Percentiles rank a stretch among this genome's conserved stretches.
These are phyloP conservation scores for Rhamnusium bicolor DNA, from an alignment of 2,888 invertebrate species.

Conservation along the genomic window DNA sequence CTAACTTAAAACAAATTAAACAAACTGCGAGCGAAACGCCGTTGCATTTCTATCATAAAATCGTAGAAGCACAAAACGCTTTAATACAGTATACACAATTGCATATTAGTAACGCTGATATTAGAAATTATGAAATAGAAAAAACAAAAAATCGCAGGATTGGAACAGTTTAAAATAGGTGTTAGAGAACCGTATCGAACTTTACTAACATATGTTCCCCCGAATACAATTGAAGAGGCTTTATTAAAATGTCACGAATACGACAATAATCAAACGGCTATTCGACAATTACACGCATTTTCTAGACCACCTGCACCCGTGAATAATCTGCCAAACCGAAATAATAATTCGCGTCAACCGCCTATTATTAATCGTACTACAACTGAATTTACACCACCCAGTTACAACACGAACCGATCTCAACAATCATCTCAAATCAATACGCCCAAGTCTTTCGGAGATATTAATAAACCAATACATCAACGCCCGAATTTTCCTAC, in stretches of 20 bases:
- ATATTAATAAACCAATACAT: slow-evolving; percentile 16
- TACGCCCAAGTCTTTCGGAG: background rate
- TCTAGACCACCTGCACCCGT: too few relatives aligned
- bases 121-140: background rate
- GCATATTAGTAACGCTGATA: too few relatives aligned
- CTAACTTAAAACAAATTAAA: background rate
- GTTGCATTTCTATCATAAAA: background rate
- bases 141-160: too few relatives aligned
- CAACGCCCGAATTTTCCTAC: too few relatives aligned
- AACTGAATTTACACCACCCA: too few relatives aligned
- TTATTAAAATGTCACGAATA: too few relatives aligned
- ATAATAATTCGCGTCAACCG: background rate
- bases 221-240: background rate
- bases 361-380: too few relatives aligned
- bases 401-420: too few relatives aligned
- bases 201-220: slow-evolving; percentile 3
- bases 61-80: too few relatives aligned
- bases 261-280: too few relatives aligned
- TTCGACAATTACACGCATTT: too few relatives aligned
- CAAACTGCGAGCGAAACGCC: background rate
- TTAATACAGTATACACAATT: too few relatives aligned
- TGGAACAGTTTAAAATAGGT: slow-evolving; percentile 6
- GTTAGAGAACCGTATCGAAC: slow-evolving; percentile 11
- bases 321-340: background rate
- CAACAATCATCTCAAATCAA: slow-evolving; percentile 5